Conservation (phyloP, 2,888 invertebrate genomes). For the Rutpela maculata region DNA sequence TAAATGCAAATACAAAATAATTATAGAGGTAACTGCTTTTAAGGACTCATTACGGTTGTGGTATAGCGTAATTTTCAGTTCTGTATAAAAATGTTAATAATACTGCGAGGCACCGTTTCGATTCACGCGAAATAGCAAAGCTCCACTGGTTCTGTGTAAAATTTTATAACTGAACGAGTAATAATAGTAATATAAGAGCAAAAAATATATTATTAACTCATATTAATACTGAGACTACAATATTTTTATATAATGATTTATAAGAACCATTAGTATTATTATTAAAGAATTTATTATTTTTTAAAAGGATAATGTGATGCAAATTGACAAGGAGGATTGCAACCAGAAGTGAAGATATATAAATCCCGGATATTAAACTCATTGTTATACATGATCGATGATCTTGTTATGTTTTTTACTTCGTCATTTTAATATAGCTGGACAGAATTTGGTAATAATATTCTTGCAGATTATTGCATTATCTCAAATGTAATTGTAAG, state of each 20-base stretch:
- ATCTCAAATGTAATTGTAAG: too few species aligned
- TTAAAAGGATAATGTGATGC: not conserved
- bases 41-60: conserved; percentile 43
- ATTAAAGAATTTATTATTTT: conserved; percentile 18
- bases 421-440: too few species aligned
- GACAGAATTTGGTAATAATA: too few species aligned
- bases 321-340: not conserved
- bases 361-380: not conserved
- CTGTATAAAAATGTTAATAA: conserved; percentile 62
- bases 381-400: too few species aligned
- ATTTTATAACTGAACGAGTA: conserved; percentile 45
- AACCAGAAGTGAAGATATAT: not conserved
- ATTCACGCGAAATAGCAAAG: conserved; percentile 61
- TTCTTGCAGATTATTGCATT: too few species aligned
- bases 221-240: not conserved
- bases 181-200: conserved; percentile 7
- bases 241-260: conserved; percentile 10
- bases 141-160: conserved; percentile 48
- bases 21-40: conserved; percentile 40
- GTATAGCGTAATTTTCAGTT: conserved; percentile 51
- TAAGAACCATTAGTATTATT: not conserved
- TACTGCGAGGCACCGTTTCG: conserved; percentile 55
- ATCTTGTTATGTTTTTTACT: too few species aligned
- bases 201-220: conserved; percentile 25
- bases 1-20: conserved; percentile 42